Percentiles rank a stretch among this genome's conserved stretches.
Conservation (phyloP, 2,113 vertebrate genomes). For the Corythornis cristatus region DNA sequence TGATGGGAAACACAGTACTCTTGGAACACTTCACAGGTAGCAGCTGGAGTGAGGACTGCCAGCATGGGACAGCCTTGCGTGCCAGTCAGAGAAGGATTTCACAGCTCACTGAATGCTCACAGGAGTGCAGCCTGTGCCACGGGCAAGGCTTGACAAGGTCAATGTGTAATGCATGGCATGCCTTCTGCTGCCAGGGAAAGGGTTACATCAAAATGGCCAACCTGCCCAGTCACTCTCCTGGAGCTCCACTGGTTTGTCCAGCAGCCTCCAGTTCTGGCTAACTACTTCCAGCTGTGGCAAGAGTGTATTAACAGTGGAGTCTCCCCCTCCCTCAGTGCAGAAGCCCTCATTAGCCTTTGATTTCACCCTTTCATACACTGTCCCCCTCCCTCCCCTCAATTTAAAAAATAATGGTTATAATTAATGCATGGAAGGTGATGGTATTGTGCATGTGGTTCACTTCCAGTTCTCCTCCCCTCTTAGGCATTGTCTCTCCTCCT, state of each 20-base stretch:
- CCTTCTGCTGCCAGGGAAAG: not conserved
- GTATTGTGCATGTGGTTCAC: slow-evolving; percentile 58
- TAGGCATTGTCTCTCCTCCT: slow-evolving; percentile 51
- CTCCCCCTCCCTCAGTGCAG: not conserved
- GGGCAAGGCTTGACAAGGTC: not conserved
- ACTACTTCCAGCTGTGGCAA: not conserved
- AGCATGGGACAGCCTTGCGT: not conserved
- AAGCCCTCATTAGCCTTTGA: not conserved
- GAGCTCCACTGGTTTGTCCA: not conserved
- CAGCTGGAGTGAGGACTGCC: not conserved
- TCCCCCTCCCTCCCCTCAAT: slow-evolving; percentile 32
- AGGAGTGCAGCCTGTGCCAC: not conserved
- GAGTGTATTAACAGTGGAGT: not conserved
- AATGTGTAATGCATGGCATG: not conserved
- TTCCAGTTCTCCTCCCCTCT: slow-evolving; percentile 57
- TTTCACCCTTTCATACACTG: slow-evolving; percentile 3
- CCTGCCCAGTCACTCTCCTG: not conserved
- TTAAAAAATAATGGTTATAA: slow-evolving; percentile 63
- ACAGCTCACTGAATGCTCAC: not conserved
- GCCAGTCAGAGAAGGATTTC: not conserved
- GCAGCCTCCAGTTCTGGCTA: not conserved
- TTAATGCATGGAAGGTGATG: slow-evolving; percentile 68
- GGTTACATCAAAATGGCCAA: not conserved
- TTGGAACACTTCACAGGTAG: not conserved
- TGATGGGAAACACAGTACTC: not conserved